These are phyloP conservation scores for Busseola fusca DNA, from an alignment of 2,888 invertebrate genomes.

Conservation along the genomic window DNA sequence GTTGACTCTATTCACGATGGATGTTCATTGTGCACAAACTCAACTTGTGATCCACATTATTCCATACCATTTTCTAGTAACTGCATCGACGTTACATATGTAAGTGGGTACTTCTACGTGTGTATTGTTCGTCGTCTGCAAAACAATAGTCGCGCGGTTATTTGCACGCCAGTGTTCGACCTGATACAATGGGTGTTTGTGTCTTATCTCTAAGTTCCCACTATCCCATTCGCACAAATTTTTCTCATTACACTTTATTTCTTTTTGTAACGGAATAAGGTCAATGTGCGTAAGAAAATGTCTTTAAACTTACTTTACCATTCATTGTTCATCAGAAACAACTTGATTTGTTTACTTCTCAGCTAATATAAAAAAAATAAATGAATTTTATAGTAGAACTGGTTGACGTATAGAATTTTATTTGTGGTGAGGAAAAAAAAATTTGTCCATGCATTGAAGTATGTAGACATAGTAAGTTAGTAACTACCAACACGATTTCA, in stretches of 20 bases:
- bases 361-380: not conserved
- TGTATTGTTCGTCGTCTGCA: slow-evolving; percentile 60
- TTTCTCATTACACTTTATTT: slow-evolving; percentile 78
- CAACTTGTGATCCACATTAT: slow-evolving; percentile 57
- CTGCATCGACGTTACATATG: slow-evolving; percentile 57
- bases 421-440: not conserved
- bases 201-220: slow-evolving; percentile 81
- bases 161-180: slow-evolving; percentile 74
- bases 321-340: slow-evolving; percentile 45
- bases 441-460: not conserved
- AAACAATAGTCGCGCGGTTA: slow-evolving; percentile 75
- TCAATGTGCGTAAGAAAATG: slow-evolving; percentile 66
- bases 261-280: slow-evolving; percentile 73
- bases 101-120: slow-evolving; percentile 55
- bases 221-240: slow-evolving; percentile 81
- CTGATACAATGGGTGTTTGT: slow-evolving; percentile 80
- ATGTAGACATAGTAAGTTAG: not conserved
- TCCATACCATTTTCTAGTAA: slow-evolving; percentile 57
- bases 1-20: slow-evolving; percentile 13
- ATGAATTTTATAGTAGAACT: not conserved
- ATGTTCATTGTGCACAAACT: slow-evolving; percentile 36
- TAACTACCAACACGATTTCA: not conserved
- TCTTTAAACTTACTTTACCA: slow-evolving; percentile 44
- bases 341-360: slow-evolving; percentile 11
- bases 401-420: not conserved